A percentile compares a stretch with the other conserved stretches of the same genome.
phyloP scores from a whole-genome alignment of 53 echinoderm and acorn worm species.

The Crossaster papposus region DNA sequence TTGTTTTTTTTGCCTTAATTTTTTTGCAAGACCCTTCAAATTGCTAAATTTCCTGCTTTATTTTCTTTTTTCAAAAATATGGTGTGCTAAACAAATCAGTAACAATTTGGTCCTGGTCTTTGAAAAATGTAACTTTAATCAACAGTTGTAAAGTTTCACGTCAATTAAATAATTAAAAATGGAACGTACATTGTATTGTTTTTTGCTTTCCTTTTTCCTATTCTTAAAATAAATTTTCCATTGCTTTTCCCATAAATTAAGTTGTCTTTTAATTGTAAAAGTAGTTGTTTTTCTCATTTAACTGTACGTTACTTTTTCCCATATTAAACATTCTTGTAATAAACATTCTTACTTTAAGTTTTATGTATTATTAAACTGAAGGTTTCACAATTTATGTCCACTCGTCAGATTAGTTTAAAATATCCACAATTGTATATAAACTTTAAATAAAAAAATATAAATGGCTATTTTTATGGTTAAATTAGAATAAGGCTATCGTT shows the following conservation, averaged over 20 bases:
- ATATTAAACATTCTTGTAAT: too few species aligned
- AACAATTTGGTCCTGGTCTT: not conserved
- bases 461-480: slow-evolving; percentile 58
- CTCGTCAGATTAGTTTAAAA: not conserved
- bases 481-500: not conserved
- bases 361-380: not conserved
- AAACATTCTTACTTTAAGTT: not conserved
- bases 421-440: slow-evolving; percentile 54
- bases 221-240: too few species aligned
- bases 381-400: not conserved
- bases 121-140: not conserved
- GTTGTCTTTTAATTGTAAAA: too few species aligned
- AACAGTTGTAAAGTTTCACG: not conserved
- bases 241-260: too few species aligned
- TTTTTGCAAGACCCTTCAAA: not conserved
- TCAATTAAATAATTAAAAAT: too few species aligned
- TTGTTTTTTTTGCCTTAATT: too few species aligned
- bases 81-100: not conserved
- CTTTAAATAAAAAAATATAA: slow-evolving; percentile 29
- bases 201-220: too few species aligned
- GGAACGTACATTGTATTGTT: too few species aligned
- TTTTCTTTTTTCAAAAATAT: not conserved
- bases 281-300: too few species aligned
- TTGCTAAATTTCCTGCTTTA: not conserved
- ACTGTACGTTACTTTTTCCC: too few species aligned